Evolutionary conservation across 2,797 vertebrate genomes (phyloP).

Genomic region (Leptoclinus maculatus): DNA sequence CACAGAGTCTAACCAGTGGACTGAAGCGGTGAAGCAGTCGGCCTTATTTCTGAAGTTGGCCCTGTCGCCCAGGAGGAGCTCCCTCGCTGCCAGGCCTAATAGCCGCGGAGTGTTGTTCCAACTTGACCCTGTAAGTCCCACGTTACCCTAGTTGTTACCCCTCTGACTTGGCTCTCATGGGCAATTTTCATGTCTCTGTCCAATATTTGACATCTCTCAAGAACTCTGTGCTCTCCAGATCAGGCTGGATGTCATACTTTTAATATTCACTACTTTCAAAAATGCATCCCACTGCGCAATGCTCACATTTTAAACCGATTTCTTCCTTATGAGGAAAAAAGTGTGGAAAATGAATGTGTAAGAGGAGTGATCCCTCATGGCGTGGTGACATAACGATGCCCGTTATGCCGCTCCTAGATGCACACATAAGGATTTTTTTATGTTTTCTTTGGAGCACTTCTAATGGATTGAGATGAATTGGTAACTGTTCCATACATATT

Average conservation of each 20-base stretch:
- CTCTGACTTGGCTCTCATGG: conserved; percentile 56
- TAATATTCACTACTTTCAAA: conserved; percentile 39
- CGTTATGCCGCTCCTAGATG: conserved; percentile 14
- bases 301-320: conserved; percentile 17
- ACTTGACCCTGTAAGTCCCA: conserved; percentile 59
- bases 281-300: conserved; percentile 9
- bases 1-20: conserved; percentile 22
- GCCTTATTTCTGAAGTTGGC: conserved; percentile 39
- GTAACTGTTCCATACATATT: conserved; percentile 57
- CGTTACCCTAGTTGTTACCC: conserved; percentile 46
- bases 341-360: conserved; percentile 17
- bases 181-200: conserved; percentile 71
- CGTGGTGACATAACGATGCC: conserved; percentile 3
- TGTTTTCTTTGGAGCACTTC: conserved; percentile 61
- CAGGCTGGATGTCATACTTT: conserved; percentile 40
- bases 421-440: conserved; percentile 33
- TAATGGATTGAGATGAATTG: conserved; percentile 54
- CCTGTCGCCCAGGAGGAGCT: conserved; percentile 51
- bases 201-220: conserved; percentile 64
- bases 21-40: conserved; percentile 30
- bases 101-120: conserved; percentile 65
- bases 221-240: conserved; percentile 56
- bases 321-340: conserved; percentile 66
- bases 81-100: conserved; percentile 54
- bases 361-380: conserved; percentile 34